Evolutionary conservation across 2,113 vertebrate species (phyloP), one percentile per base, ranked within the genome.

Genomic region (Hippocampus barbouri): DNA sequence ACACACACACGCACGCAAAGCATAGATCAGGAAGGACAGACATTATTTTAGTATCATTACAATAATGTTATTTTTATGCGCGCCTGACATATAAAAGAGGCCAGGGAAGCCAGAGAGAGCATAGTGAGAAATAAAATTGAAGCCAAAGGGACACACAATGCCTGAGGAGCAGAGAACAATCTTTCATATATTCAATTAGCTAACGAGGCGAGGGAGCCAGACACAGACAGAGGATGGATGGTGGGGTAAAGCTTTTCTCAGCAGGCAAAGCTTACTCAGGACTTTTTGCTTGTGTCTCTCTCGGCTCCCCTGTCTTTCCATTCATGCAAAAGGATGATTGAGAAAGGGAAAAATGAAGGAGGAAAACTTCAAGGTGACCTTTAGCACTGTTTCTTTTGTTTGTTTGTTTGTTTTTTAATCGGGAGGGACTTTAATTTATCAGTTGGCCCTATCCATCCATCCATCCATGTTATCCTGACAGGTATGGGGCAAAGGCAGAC

Each of bases 101-200:
- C 9, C 3, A 51, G 27, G 75, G 63, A 45, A 61, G 72, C 74
- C 62, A 61, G 45, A 71, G 34, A 72, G 56, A 73, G 65, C 68
- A 64, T 16, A 21, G 64, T 38, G 57, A 71, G 62, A 27, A 40
- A 72, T 77, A 12, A 11, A 10, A 68, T 71, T 40, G 68, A 72
- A 78, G 72, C 70, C 68, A 62, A 78, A 75, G 78, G 78, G 81
- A 84, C 68, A 69, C 61, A 3, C 65, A 45, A 65, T 71, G 69
- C 83, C 83, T 72, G 81, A 82, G 79, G 85, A 87, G 81, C 79
- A 83, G 91, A 91, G 91, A 91, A 92, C 92, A 91, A 93, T 93
- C 84, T 82, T 87, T 94, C 93, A 94, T 94, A 93, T 94, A 93
- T 94, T 91, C 88, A 91, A 89, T 93, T 91, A 91, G 87, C 88